Evolutionary conservation across 2,797 vertebrate genomes (phyloP).

Genomic region (Buphagus erythrorhynchus): DNA sequence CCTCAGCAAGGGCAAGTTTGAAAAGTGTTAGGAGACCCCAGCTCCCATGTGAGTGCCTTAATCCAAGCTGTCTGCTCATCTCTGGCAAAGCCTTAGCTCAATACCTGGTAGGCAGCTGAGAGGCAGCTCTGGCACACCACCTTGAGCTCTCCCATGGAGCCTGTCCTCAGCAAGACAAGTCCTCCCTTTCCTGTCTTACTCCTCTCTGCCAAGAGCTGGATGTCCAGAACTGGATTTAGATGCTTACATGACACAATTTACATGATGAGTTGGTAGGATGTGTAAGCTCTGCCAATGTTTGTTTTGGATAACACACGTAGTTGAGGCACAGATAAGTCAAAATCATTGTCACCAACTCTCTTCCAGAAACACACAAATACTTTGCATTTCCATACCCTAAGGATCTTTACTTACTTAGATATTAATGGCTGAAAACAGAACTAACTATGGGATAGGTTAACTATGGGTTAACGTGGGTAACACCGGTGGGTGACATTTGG

Average conservation of each 20-base stretch:
- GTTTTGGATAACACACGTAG: not conserved
- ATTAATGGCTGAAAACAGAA: not conserved
- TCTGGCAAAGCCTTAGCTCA: not conserved
- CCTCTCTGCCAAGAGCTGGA: not conserved
- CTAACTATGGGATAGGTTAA: not conserved
- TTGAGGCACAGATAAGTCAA: not conserved
- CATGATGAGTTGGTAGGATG: not conserved
- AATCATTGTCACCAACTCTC: not conserved
- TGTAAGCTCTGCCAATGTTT: not conserved
- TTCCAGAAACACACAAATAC: not conserved
- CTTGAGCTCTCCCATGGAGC: rapidly evolving
- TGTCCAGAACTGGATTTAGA: not conserved
- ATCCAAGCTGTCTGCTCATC: not conserved
- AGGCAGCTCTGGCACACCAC: not conserved
- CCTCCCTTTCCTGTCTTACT: not conserved
- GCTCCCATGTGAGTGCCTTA: not conserved
- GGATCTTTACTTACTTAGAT: not conserved
- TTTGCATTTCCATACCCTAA: not conserved
- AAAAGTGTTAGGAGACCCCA: not conserved
- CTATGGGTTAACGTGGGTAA: not conserved
- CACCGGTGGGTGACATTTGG: not conserved
- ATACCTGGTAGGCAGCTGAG: not conserved
- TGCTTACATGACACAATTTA: not conserved
- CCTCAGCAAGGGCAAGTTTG: not conserved
- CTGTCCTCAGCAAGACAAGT: not conserved